Percentiles rank a stretch among this genome's conserved stretches.
These are phyloP conservation scores for Drosophila putrida DNA, from an alignment of 2,888 invertebrate species.

Conservation along the genomic window DNA sequence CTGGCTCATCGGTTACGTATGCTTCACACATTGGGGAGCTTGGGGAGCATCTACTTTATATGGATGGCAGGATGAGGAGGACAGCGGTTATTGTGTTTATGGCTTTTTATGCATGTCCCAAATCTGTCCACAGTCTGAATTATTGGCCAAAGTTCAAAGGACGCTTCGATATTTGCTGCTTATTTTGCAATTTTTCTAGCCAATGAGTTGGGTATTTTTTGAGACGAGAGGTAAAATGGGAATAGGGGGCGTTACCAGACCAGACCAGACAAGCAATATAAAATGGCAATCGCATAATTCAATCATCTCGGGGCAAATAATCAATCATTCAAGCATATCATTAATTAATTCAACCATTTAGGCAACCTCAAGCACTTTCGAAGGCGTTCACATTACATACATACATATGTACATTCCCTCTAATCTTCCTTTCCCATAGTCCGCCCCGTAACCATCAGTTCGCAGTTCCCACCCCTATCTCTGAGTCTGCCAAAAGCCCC, in stretches of 20 bases:
- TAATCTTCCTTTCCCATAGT: not conserved
- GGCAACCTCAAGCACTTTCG: slow-evolving; percentile 60
- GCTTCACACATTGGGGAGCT: slow-evolving; percentile 9
- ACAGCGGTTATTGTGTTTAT: slow-evolving; percentile 69
- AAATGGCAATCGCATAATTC: slow-evolving; percentile 65
- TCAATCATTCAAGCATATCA: slow-evolving; percentile 75
- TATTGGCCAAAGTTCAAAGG: slow-evolving; percentile 74
- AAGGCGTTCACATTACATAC: slow-evolving; percentile 37
- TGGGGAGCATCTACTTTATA: slow-evolving; percentile 5
- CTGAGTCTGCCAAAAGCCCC: slow-evolving; percentile 2
- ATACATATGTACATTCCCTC: too few relatives aligned
- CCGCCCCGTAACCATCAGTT: slow-evolving; percentile 3
- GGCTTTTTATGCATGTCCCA: slow-evolving; percentile 63
- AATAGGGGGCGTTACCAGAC: not conserved
- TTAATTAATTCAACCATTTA: slow-evolving; percentile 76
- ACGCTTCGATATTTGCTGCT: slow-evolving; percentile 41
- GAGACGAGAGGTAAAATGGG: not conserved
- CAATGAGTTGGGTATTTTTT: slow-evolving; percentile 11
- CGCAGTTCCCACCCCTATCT: slow-evolving; percentile 8
- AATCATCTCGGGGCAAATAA: slow-evolving; percentile 68
- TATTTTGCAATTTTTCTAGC: slow-evolving; percentile 35
- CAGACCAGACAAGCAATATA: slow-evolving; percentile 28
- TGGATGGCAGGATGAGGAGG: slow-evolving; percentile 8
- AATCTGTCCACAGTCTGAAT: slow-evolving; percentile 64
- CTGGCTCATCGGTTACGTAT: not conserved